Evolutionary conservation across 2,888 invertebrate genomes (phyloP), one percentile per base, ranked within the genome.

Genomic region (Teleiodes luculella): DNA sequence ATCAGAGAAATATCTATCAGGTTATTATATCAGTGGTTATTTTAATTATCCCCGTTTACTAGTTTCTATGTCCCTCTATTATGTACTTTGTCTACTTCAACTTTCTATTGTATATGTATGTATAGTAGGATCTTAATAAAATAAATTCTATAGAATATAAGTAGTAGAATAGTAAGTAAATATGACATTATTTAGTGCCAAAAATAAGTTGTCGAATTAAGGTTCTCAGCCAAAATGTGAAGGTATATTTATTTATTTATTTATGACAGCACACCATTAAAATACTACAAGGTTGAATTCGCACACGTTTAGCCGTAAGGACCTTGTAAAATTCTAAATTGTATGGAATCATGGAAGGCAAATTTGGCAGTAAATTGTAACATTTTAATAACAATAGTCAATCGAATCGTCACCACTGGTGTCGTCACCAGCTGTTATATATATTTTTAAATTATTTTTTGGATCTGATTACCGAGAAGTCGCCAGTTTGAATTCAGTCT

Each of bases 331-430:
- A 8, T 8, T 16, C 8, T 14, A 18, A 39, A 39, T 41, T 41
- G 24, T 24, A 24, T 20, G 8, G 20, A 18, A 20, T 18, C 18
- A 18, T 64, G 57, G 61, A 70, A 69, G 66, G 67, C 65, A 62
- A 58, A 56, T 60, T 60, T 61, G 31, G 16, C 2, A 13, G 16
- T 31, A 11, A 18, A 11, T 11, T 41, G 3, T 18, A 41, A 11
- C 11, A 10, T 18, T 37, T 18, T 37, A 16, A 5, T 10, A 36
- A 14, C 7, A 18, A 14, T 8, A 14, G 13, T 37, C 2, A 16
- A 37, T 13, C n/a, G n/a, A n/a, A n/a, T n/a, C n/a, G n/a, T n/a
- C n/a, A n/a, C n/a, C n/a, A n/a, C n/a, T n/a, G n/a, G n/a, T n/a
- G n/a, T n/a, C n/a, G n/a, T n/a, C n/a, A n/a, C n/a, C n/a, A n/a